A percentile compares a stretch with the other conserved stretches of the same genome.
phyloP scores from a whole-genome alignment of 2,113 vertebrate species.

The Laticauda laticaudata region DNA sequence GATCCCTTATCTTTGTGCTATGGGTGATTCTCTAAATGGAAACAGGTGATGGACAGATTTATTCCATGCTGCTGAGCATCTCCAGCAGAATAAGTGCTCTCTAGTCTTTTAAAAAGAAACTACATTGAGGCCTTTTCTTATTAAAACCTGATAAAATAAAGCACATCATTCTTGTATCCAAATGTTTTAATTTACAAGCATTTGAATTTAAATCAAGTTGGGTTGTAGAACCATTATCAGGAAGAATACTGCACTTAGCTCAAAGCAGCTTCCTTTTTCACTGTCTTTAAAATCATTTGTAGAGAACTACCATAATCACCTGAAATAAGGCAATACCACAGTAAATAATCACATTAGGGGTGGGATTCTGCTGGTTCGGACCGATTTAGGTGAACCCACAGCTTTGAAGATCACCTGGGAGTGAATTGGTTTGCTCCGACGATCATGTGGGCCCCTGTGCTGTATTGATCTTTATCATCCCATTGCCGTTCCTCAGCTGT shows the following conservation, averaged over 20 bases:
- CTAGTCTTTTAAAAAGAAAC: conserved; percentile 34
- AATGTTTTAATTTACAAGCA: background rate
- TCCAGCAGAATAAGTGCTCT: conserved; percentile 15
- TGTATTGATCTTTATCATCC: too few species aligned
- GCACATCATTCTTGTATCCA: background rate
- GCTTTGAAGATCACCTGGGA: too few species aligned
- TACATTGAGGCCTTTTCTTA: background rate
- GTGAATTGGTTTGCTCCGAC: too few species aligned
- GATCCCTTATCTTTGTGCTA: background rate
- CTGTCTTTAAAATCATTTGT: background rate
- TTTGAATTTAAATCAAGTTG: background rate
- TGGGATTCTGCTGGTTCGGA: too few species aligned
- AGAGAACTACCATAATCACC: background rate
- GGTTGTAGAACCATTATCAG: background rate
- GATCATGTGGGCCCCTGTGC: too few species aligned
- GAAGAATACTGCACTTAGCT: background rate
- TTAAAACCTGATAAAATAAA: background rate
- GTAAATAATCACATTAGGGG: background rate
- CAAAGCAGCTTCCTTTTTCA: background rate
- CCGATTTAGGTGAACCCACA: too few species aligned
- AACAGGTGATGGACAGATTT: conserved; percentile 1
- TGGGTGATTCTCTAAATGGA: background rate
- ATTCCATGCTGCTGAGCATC: background rate
- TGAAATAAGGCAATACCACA: background rate
- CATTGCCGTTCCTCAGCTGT: too few species aligned